Evolutionary conservation across 2,113 vertebrate species (phyloP), one percentile per base, ranked within the genome.

Genomic region (Sinocyclocheilus grahami): DNA sequence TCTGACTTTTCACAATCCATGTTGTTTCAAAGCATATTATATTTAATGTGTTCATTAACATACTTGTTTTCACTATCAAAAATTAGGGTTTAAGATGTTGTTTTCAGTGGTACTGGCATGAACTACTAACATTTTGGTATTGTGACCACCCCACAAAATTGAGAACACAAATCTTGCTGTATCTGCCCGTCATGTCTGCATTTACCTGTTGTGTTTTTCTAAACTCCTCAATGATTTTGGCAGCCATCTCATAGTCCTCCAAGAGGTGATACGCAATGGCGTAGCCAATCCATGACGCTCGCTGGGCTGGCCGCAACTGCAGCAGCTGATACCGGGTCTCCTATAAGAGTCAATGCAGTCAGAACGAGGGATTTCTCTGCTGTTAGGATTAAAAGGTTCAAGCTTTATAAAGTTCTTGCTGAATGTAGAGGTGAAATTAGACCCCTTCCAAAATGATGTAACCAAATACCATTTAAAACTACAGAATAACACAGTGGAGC

Each of bases 231-330:
- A 99, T 95, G 91, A 99, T 99, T 92, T 98, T 98, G 89, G 98
- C 97, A 84, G 98, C 98, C 97, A 99, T 99, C 94, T 99, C 97
- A 80, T 98, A 99, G 92, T 99, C 98, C 93, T 98, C 97, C 92
- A 99, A 91, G 81, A 99, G 96, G 92, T 99, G 98, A 89, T 99
- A 99, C 86, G 98, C 98, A 82, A 99, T 98, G 89, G 98, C 98
- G 89, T 99, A 99, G 87, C 98, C 98, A 85, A 99, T 99, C 98
- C 98, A 99, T 0, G 98, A 99, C 2, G 98, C 98, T 89, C 98
- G 95, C 92, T 99, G 98, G n/a, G 97, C 97, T 37, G 98, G 98
- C 88, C 97, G 96, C 85, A 99, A 95, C 91, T 99, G 98, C 90
- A 99, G 92, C 90, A 99, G 95, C 72, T 98, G 98, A 90, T 99